A percentile compares a stretch with the other conserved stretches of the same genome.
Evolutionary conservation across 1,140 invertebrate genomes (phyloP).

Genomic region (Triops cancriformis): DNA sequence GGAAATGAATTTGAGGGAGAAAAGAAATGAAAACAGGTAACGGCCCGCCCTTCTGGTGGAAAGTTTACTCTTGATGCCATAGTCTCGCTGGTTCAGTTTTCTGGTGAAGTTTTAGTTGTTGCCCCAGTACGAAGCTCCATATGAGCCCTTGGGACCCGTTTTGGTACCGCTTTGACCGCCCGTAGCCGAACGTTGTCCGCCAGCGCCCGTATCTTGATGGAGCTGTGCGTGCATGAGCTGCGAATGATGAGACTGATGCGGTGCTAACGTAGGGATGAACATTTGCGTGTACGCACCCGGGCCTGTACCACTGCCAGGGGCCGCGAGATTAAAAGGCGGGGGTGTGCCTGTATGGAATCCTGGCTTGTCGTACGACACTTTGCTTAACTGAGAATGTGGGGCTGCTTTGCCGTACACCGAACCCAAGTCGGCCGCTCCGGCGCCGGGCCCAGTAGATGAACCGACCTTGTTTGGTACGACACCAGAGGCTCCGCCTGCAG

Average conservation of each 20-base stretch:
- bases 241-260: slow-evolving; percentile 50
- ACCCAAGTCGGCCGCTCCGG: not conserved
- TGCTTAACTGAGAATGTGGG: not conserved
- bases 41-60: not conserved
- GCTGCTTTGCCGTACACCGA: not conserved
- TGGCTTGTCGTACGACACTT: slow-evolving; percentile 68
- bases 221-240: slow-evolving; percentile 62
- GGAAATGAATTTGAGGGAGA: not conserved
- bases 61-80: not conserved
- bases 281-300: slow-evolving; percentile 47
- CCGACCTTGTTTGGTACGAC: not conserved
- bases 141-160: not conserved
- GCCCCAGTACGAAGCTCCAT: slow-evolving; percentile 3
- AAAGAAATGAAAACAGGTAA: not conserved
- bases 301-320: slow-evolving; percentile 53
- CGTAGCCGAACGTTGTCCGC: not conserved
- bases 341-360: slow-evolving; percentile 74
- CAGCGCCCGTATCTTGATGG: slow-evolving; percentile 49
- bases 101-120: not conserved
- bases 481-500: not conserved
- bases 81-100: not conserved
- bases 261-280: slow-evolving; percentile 63
- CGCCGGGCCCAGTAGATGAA: not conserved
- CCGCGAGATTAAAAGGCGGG: slow-evolving; percentile 64
- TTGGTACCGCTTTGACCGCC: not conserved